Evolutionary conservation across 2,888 invertebrate species (phyloP).

Genomic region (Litoditis marina): DNA sequence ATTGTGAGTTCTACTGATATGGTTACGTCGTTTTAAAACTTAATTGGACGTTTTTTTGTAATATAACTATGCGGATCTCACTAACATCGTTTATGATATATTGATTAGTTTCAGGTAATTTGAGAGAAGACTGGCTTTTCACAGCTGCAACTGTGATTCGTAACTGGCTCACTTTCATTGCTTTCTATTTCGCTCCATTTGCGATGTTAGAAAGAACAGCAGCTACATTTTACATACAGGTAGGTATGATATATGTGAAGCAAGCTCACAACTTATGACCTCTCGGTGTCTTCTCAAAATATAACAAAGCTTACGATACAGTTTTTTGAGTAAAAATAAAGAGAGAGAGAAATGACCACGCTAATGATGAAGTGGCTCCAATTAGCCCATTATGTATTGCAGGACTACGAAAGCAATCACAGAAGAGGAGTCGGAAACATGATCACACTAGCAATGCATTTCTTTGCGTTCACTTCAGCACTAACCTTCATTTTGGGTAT

Average conservation of each 20-base stretch:
- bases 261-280: too few relatives aligned
- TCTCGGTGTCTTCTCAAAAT: too few relatives aligned
- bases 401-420: conserved; percentile 34
- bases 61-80: too few relatives aligned
- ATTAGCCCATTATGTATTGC: not conserved
- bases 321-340: too few relatives aligned
- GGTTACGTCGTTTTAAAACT: too few relatives aligned
- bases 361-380: too few relatives aligned
- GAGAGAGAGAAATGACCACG: too few relatives aligned
- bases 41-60: too few relatives aligned
- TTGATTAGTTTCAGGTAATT: conserved; percentile 9
- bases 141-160: conserved; percentile 21
- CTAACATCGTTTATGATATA: too few relatives aligned
- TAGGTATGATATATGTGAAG: conserved; percentile 14
- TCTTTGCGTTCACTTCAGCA: conserved; percentile 18
- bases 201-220: conserved; percentile 31
- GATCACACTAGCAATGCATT: conserved; percentile 23
- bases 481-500: conserved; percentile 30
- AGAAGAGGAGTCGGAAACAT: conserved; percentile 28
- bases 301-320: too few relatives aligned
- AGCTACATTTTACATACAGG: conserved; percentile 27
- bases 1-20: too few relatives aligned
- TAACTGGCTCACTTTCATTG: conserved; percentile 29
- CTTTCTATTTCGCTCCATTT: conserved; percentile 32
- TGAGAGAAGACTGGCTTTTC: conserved; percentile 19